A percentile compares a stretch with the other conserved stretches of the same genome.
Evolutionary conservation across 2,113 vertebrate genomes (phyloP).

Genomic region (Trochalopteron elliotii): DNA sequence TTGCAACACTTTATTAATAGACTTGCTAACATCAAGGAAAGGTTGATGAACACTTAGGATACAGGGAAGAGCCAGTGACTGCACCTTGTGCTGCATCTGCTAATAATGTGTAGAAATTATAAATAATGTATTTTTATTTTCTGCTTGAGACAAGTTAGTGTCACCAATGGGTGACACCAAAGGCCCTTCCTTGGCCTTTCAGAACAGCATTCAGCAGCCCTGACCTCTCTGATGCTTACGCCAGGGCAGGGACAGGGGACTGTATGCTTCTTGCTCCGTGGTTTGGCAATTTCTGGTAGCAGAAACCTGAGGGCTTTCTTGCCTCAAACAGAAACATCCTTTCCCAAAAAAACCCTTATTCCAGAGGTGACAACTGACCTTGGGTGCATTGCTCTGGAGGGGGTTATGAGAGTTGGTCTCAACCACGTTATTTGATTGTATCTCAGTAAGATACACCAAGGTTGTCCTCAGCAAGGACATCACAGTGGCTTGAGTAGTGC

Average conservation of each 20-base stretch:
- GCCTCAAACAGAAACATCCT: background rate
- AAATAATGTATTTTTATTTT: background rate
- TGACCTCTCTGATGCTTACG: background rate
- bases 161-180: background rate
- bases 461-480: background rate
- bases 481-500: fast-evolving
- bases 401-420: background rate
- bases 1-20: slow-evolving; percentile 44
- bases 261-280: background rate
- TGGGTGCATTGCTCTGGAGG: background rate
- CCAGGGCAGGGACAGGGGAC: background rate
- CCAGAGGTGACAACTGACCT: background rate
- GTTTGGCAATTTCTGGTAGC: background rate
- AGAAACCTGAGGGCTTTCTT: background rate
- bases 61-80: background rate
- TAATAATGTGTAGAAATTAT: background rate
- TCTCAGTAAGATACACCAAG: background rate
- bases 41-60: slow-evolving; percentile 23
- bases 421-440: fast-evolving
- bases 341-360: background rate
- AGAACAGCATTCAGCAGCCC: background rate
- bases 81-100: slow-evolving; percentile 11
- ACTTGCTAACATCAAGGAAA: slow-evolving; percentile 57
- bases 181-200: background rate
- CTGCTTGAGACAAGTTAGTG: background rate